Evolutionary conservation across 2,113 vertebrate species (phyloP), one percentile per base, ranked within the genome.

Genomic region (Chrysemys picta): DNA sequence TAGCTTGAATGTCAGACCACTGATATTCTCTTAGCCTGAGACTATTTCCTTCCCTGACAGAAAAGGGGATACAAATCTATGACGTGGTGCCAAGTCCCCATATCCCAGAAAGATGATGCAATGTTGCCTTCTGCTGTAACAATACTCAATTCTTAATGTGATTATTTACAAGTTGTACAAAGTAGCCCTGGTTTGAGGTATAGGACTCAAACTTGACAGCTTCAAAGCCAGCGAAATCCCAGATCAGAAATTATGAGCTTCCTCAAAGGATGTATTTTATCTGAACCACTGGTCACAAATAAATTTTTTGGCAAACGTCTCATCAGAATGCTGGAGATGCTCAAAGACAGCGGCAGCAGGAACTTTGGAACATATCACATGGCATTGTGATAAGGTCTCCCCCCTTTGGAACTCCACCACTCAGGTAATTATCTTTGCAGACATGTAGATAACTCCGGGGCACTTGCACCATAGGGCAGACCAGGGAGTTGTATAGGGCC

Each of bases 381-480:
- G 16, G 25, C 78, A 6, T 42, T 19, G 50, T 2, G 8, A 25
- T 57, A 72, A 75, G 62, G 31, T 38, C 3, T 4, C 6, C 47
- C 50, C 42, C 27, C 5, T 2, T 13, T 31, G 52, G 29, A 50
- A 49, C 6, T 25, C 56, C 38, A 22, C 27, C 42, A 4, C 22
- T 42, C 3, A 11, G 22, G 19, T 17, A 81, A 11, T 0, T 19
- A 29, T 6, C 17, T 57, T n/a, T 35, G 12, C 76, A 4, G 50
- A 6, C 9, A 52, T 21, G 35, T 0, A 0, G 80, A 17, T 35
- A 1, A 38, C 3, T 1, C 72, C 62, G 45, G 45, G 24, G 24
- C 49, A 4, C 38, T 2, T 1, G 5, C 0, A 0, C 62, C 76
- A 11, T 1, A 0, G 25, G 49, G 21, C 5, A 11, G 65, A 72